Evolutionary conservation across 2,113 vertebrate species (phyloP).

Genomic region (Illadopsis cleaveri): DNA sequence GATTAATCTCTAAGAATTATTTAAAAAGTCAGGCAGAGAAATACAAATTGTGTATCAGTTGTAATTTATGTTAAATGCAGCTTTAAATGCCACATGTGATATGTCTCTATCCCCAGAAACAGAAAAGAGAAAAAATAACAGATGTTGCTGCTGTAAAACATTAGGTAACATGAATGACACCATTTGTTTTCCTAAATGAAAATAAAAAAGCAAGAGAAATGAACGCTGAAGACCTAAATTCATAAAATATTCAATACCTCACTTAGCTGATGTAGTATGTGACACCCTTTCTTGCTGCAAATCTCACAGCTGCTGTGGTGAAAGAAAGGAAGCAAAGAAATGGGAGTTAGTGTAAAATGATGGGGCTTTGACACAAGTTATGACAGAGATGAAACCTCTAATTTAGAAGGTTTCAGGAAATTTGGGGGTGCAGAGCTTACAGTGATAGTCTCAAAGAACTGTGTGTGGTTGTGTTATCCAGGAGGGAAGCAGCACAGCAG

Average conservation of each 20-base stretch:
- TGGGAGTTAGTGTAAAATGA: background rate
- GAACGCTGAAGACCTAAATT: background rate
- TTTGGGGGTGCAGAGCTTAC: background rate
- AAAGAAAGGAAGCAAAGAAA: background rate
- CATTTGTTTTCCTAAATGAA: slow-evolving; percentile 31
- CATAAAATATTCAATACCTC: slow-evolving; percentile 44
- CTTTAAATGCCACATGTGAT: background rate
- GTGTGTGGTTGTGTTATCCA: background rate
- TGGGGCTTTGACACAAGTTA: background rate
- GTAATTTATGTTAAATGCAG: slow-evolving; percentile 32
- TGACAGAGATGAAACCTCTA: background rate
- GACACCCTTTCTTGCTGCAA: background rate
- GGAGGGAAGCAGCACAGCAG: background rate
- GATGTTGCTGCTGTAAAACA: slow-evolving; percentile 35
- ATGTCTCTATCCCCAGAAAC: background rate
- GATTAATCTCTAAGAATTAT: slow-evolving; percentile 10
- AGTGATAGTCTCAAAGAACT: background rate
- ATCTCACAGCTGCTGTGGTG: background rate
- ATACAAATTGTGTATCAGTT: background rate
- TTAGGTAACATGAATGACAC: slow-evolving; percentile 2
- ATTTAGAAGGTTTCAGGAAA: background rate
- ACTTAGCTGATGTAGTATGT: background rate
- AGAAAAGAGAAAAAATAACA: background rate
- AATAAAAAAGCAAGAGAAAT: background rate
- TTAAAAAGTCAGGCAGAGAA: slow-evolving; percentile 10